Evolutionary conservation across 2,797 vertebrate genomes (phyloP).

Genomic region (Oreochromis mossambicus): DNA sequence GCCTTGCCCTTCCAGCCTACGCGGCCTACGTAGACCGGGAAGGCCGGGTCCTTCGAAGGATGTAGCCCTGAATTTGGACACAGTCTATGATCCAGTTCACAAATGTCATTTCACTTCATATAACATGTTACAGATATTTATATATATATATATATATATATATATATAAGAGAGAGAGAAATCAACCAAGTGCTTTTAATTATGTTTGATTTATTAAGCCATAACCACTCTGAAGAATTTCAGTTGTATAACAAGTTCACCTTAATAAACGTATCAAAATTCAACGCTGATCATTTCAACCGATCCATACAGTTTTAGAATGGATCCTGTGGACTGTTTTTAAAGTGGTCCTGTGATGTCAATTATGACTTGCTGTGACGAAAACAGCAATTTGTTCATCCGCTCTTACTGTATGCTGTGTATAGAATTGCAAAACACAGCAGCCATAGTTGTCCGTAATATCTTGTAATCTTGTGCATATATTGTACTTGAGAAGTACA

Average conservation of each 20-base stretch:
- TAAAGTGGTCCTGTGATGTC: not conserved
- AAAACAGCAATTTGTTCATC: not conserved
- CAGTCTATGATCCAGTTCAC: not conserved
- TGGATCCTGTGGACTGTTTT: not conserved
- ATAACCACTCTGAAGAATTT: not conserved
- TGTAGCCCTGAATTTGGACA: not conserved
- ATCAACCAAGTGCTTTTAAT: not conserved
- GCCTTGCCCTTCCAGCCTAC: not conserved
- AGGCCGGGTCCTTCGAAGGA: not conserved
- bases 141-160: too few relatives aligned
- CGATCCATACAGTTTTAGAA: not conserved
- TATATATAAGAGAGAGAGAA: too few relatives aligned
- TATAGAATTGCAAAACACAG: not conserved
- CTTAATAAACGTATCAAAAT: not conserved
- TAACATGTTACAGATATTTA: not conserved
- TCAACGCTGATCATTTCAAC: not conserved
- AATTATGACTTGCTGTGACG: not conserved
- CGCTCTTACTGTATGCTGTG: not conserved
- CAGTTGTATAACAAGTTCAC: not conserved
- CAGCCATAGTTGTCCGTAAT: not conserved
- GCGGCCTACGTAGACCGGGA: not conserved
- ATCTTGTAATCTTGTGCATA: not conserved
- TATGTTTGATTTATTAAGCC: not conserved
- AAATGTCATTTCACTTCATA: not conserved
- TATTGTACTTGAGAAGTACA: not conserved